Evolutionary conservation across 2,113 vertebrate genomes (phyloP).

Genomic region (Tichodroma muraria): DNA sequence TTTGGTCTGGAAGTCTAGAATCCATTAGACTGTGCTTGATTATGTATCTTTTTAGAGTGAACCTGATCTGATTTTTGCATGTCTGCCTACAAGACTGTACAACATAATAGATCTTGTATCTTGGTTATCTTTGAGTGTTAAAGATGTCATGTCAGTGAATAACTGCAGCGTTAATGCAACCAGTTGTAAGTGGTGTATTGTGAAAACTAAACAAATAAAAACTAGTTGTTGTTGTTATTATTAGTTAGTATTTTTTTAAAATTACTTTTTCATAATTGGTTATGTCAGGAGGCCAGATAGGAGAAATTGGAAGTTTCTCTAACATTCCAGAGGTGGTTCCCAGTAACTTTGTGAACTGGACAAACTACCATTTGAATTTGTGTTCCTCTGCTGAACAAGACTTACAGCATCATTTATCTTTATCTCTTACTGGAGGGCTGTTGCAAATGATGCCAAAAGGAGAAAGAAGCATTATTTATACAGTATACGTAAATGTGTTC

Average conservation of each 20-base stretch:
- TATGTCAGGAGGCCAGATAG: neutral
- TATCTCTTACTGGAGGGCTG: neutral
- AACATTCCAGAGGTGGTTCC: neutral
- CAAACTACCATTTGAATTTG: neutral
- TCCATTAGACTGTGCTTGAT: neutral
- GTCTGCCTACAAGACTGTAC: neutral
- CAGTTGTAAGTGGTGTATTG: neutral
- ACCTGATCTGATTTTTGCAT: neutral
- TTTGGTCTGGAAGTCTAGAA: neutral
- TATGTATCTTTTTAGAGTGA: neutral
- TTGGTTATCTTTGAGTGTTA: neutral
- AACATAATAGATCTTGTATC: neutral
- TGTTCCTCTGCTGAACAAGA: conserved; percentile 23
- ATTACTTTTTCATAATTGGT: neutral
- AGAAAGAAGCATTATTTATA: neutral
- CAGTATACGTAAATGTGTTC: neutral
- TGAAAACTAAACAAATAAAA: conserved; percentile 2
- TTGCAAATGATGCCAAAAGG: conserved; percentile 1
- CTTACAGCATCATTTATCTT: neutral
- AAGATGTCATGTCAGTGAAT: neutral
- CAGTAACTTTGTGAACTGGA: neutral
- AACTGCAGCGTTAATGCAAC: neutral
- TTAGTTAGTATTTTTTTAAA: neutral
- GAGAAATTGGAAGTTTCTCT: conserved; percentile 30
- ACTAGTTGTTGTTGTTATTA: neutral